Conservation (phyloP, 2,888 invertebrate species). For the Scelioninae gen. 2 region DNA sequence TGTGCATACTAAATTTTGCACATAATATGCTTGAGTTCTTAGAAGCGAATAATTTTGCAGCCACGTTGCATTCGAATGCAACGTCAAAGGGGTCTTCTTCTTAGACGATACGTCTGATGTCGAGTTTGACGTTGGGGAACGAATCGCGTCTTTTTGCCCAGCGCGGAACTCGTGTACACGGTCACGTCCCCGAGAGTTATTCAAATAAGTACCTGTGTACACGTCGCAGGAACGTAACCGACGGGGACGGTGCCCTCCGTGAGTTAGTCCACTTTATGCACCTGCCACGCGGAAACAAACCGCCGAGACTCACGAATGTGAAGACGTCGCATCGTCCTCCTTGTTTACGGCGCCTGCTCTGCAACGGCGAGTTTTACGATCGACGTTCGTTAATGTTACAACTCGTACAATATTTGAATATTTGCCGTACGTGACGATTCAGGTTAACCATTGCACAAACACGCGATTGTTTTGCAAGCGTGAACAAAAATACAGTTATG, state of each 20-base stretch:
- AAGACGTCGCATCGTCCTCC: slow-evolving; percentile 46
- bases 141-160: slow-evolving; percentile 41
- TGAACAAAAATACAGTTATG: slow-evolving; percentile 42
- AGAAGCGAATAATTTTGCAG: slow-evolving; percentile 46
- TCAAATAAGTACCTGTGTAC: slow-evolving; percentile 61
- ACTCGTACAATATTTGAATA: slow-evolving; percentile 64
- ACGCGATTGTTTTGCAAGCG: slow-evolving; percentile 37
- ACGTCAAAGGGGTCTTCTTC: slow-evolving; percentile 50
- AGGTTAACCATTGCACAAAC: slow-evolving; percentile 33
- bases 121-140: slow-evolving; percentile 45
- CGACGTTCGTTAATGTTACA: slow-evolving; percentile 51
- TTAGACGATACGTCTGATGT: slow-evolving; percentile 30
- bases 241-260: slow-evolving; percentile 32
- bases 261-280: slow-evolving; percentile 51
- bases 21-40: slow-evolving; percentile 34
- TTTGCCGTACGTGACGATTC: slow-evolving; percentile 65
- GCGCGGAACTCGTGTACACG: slow-evolving; percentile 37
- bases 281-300: slow-evolving; percentile 59
- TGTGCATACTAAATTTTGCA: slow-evolving; percentile 40
- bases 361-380: slow-evolving; percentile 60
- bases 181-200: slow-evolving; percentile 61
- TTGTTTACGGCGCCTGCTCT: slow-evolving; percentile 50
- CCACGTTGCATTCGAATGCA: slow-evolving; percentile 24
- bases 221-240: slow-evolving; percentile 52
- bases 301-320: slow-evolving; percentile 42